phyloP scores from a whole-genome alignment of 2,797 vertebrate species.

The Gymnoscopelus braueri region DNA sequence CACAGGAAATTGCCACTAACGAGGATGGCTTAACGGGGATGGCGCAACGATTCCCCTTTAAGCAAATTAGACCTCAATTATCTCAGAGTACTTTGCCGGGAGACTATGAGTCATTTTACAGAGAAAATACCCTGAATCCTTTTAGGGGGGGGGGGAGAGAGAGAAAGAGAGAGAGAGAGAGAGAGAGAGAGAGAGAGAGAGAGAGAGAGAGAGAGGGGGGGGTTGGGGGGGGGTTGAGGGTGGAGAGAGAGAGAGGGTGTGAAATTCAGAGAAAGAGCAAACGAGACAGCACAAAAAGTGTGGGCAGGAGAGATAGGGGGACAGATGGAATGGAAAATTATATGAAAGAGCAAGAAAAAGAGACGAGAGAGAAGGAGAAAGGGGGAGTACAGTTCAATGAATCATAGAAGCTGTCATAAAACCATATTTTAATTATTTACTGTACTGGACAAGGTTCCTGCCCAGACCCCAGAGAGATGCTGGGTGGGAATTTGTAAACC shows the following conservation, averaged over 20 bases:
- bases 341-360: neutral
- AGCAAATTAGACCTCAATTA: neutral
- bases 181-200: neutral
- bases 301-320: too few relatives aligned
- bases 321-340: too few relatives aligned
- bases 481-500: slow-evolving; percentile 34
- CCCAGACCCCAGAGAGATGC: slow-evolving; percentile 28
- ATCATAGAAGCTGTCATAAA: neutral
- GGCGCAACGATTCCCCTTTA: neutral
- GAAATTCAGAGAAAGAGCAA: neutral
- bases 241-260: neutral
- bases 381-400: neutral
- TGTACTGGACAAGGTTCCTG: slow-evolving; percentile 53
- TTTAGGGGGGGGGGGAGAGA: neutral
- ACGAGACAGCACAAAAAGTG: neutral
- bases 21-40: neutral
- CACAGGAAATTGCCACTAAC: slow-evolving; percentile 33
- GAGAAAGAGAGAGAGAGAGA: neutral
- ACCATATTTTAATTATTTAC: slow-evolving; percentile 4
- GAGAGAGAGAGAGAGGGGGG: too few relatives aligned
- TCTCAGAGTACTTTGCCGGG: neutral
- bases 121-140: too few relatives aligned
- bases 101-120: slow-evolving; percentile 7
- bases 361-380: neutral
- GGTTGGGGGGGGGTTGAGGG: too few relatives aligned